Conservation (phyloP, 1,140 invertebrate genomes). For the Leptestheria dahalacensis region DNA sequence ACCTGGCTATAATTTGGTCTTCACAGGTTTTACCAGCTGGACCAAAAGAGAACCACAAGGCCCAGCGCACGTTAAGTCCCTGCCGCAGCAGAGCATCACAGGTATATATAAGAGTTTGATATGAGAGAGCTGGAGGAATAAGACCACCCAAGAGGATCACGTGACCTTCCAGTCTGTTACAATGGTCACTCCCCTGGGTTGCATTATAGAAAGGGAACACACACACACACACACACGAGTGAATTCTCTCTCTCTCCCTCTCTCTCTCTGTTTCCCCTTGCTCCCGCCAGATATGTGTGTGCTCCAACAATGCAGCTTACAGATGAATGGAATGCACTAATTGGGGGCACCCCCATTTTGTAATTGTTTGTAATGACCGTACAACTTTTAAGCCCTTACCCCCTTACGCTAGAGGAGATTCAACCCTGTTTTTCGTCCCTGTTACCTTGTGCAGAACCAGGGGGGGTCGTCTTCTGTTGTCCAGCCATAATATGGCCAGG, state of each 20-base stretch:
- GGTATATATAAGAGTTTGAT: too few species aligned
- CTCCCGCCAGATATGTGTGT: background rate
- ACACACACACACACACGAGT: background rate
- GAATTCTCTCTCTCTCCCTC: background rate
- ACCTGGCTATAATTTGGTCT: too few species aligned
- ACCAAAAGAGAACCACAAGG: too few species aligned
- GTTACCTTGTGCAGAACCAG: too few species aligned
- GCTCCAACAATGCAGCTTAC: background rate
- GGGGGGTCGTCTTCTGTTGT: too few species aligned
- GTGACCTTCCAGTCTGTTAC: background rate
- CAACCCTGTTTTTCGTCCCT: too few species aligned
- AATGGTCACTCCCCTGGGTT: background rate
- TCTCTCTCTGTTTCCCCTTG: background rate
- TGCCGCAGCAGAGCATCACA: too few species aligned
- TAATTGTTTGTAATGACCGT: background rate
- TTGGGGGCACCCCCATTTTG: background rate
- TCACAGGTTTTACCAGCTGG: too few species aligned
- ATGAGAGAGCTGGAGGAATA: background rate
- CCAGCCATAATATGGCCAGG: too few species aligned
- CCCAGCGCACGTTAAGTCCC: too few species aligned
- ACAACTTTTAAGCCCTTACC: too few species aligned
- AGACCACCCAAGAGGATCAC: background rate
- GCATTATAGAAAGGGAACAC: background rate
- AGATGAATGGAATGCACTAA: background rate
- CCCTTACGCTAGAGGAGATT: too few species aligned